phyloP scores from a whole-genome alignment of 2,888 invertebrate species.

The Pecten maximus region DNA sequence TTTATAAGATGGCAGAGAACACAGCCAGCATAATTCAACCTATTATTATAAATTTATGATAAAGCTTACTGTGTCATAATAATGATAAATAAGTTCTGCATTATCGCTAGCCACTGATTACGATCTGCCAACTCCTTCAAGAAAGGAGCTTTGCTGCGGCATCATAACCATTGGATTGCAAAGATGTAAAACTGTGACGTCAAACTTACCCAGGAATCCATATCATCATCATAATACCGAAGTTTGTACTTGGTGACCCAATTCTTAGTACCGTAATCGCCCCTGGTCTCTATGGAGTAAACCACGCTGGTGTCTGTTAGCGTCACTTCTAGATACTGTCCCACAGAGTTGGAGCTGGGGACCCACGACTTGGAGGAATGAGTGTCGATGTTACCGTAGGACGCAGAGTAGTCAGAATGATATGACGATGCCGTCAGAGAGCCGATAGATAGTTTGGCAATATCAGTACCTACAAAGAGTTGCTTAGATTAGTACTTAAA shows the following conservation, averaged over 20 bases:
- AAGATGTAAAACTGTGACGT: too few species aligned
- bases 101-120: too few species aligned
- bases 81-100: too few species aligned
- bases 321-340: slow-evolving; percentile 59
- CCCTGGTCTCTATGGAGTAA: slow-evolving; percentile 62
- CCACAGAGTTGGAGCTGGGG: slow-evolving; percentile 41
- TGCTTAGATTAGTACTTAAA: too few species aligned
- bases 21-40: too few species aligned
- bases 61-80: too few species aligned
- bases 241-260: slow-evolving; percentile 62
- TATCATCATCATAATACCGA: slow-evolving; percentile 56
- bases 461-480: not conserved
- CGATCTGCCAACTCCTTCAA: too few species aligned
- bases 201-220: slow-evolving; percentile 57
- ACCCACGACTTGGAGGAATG: slow-evolving; percentile 57
- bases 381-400: slow-evolving; percentile 58
- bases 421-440: slow-evolving; percentile 18
- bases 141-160: too few species aligned
- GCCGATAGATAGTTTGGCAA: not conserved
- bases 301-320: slow-evolving; percentile 54
- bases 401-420: slow-evolving; percentile 36
- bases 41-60: too few species aligned
- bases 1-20: too few species aligned
- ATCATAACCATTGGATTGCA: too few species aligned
- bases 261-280: slow-evolving; percentile 50